Percentiles rank a stretch among this genome's conserved stretches.
Conservation (phyloP, 2,888 invertebrate species). For the Electrophaes corylata region DNA sequence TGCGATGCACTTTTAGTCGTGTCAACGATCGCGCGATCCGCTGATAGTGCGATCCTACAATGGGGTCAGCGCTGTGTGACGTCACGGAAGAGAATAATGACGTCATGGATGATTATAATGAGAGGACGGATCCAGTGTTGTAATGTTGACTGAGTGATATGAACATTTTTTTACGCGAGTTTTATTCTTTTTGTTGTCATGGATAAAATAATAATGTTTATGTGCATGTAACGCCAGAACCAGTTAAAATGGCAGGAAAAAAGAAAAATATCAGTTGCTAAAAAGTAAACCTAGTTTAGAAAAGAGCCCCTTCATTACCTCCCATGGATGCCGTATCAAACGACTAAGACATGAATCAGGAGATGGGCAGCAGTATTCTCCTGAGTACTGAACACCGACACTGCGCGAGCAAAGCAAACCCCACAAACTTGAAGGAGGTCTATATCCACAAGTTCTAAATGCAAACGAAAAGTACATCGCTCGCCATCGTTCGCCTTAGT, state of each 20-base stretch:
- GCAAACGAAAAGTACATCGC: not conserved
- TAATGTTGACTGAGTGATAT: not conserved
- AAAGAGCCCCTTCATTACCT: too few relatives aligned
- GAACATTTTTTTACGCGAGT: not conserved
- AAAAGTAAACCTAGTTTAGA: too few relatives aligned
- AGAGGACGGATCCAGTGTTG: conserved; percentile 1
- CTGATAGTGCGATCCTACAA: conserved; percentile 15
- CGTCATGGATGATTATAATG: conserved; percentile 20
- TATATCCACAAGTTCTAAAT: not conserved
- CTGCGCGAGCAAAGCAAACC: too few relatives aligned
- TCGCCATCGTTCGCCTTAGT: not conserved
- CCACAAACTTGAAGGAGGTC: not conserved
- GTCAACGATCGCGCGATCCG: conserved; percentile 9
- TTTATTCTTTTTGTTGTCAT: not conserved
- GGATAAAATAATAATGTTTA: not conserved
- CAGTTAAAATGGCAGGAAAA: not conserved
- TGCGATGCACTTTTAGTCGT: conserved; percentile 16
- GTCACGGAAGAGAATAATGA: conserved; percentile 24
- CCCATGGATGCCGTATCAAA: too few relatives aligned
- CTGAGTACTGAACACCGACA: too few relatives aligned
- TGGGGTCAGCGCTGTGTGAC: conserved; percentile 25
- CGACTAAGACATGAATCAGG: too few relatives aligned
- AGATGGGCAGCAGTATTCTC: too few relatives aligned
- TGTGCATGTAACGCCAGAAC: not conserved
- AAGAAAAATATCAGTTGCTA: too few relatives aligned